Evolutionary conservation across 1,140 invertebrate genomes (phyloP).

Genomic region (Procambarus virginalis): DNA sequence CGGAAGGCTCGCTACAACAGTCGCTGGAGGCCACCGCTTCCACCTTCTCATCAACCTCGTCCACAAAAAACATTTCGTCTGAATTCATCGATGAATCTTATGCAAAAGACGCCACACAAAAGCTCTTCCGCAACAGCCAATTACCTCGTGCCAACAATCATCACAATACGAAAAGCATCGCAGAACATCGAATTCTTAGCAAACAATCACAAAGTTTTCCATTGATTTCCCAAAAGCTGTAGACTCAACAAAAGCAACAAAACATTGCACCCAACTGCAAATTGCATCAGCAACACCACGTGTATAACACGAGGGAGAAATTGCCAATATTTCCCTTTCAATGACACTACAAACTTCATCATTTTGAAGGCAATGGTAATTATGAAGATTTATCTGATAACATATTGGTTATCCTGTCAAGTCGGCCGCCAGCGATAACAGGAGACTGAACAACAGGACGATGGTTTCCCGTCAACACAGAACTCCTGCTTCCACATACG

Average conservation of each 20-base stretch:
- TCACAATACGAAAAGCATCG: neutral
- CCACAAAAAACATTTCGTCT: no score
- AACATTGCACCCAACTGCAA: no score
- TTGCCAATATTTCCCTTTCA: neutral
- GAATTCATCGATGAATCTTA: no score
- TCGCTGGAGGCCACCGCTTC: no score
- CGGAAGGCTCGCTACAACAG: no score
- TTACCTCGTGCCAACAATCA: neutral
- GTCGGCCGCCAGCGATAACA: neutral
- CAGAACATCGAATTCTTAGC: neutral
- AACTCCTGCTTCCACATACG: neutral
- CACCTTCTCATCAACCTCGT: no score
- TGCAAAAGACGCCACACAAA: no score
- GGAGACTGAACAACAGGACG: neutral
- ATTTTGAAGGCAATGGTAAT: neutral
- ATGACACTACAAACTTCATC: neutral
- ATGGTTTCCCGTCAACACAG: neutral
- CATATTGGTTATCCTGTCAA: neutral
- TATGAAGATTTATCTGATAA: neutral
- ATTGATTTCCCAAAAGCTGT: neutral
- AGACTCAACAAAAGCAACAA: neutral
- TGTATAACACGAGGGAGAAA: neutral
- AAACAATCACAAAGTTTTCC: neutral
- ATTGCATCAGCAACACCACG: neutral
- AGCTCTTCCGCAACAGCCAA: no score